Conservation (phyloP, 2,888 invertebrate species). For the Thymelicus lineola region DNA sequence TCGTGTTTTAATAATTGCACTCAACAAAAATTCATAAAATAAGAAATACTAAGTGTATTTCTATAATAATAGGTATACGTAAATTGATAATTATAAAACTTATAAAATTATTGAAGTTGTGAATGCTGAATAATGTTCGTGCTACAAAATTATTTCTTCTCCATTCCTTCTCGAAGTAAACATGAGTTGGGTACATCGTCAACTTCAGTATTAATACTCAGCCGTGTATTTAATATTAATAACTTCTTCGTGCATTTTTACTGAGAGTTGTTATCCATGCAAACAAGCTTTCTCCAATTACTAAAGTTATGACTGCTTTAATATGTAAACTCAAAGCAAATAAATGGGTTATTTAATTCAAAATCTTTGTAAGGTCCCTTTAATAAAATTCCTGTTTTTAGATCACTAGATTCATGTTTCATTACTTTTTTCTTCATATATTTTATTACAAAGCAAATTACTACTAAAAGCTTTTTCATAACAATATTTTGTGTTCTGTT, state of each 20-base stretch:
- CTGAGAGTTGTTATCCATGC: neutral
- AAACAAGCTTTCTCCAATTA: constrained; percentile 8
- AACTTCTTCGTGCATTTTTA: neutral
- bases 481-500: too few species aligned
- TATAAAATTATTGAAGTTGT: too few species aligned
- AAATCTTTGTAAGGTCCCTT: neutral
- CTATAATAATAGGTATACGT: too few species aligned
- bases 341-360: neutral
- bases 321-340: constrained; percentile 9
- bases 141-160: too few species aligned
- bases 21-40: too few species aligned
- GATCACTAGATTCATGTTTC: neutral
- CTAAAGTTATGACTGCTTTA: constrained; percentile 3
- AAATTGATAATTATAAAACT: too few species aligned
- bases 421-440: too few species aligned
- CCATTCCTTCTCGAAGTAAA: neutral
- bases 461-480: too few species aligned
- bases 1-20: too few species aligned
- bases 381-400: neutral
- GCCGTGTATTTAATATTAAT: neutral
- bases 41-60: too few species aligned
- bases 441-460: too few species aligned
- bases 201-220: neutral
- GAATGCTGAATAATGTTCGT: too few species aligned
- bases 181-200: neutral